phyloP scores from a whole-genome alignment of 2,797 vertebrate species.

The Nyctalus aviator region DNA sequence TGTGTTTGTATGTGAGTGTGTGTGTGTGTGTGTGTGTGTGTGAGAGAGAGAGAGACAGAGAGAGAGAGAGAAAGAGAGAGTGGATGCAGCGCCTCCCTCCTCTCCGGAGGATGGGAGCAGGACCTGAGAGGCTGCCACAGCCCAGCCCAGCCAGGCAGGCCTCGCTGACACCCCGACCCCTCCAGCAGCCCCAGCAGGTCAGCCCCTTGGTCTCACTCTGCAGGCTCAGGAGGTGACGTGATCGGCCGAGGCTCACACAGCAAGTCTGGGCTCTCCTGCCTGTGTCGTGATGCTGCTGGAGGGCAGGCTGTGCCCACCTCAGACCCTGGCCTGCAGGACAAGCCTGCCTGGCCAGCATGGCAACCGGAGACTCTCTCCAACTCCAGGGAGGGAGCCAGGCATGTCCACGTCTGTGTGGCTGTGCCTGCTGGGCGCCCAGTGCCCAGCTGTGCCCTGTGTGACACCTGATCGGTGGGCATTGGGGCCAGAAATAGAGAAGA shows the following conservation, averaged over 20 bases:
- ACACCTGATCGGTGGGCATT: not conserved
- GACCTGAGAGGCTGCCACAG: not conserved
- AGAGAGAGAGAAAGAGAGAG: no score
- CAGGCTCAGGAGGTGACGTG: not conserved
- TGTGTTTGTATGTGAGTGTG: not conserved
- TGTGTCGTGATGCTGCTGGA: fast-evolving
- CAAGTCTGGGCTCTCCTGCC: not conserved
- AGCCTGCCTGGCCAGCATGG: fast-evolving
- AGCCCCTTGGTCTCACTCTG: no score
- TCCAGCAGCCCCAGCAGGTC: not conserved
- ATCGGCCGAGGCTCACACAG: not conserved
- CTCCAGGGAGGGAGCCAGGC: not conserved
- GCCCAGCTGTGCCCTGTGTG: not conserved
- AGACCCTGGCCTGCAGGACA: fast-evolving
- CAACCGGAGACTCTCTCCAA: not conserved
- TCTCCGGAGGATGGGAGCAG: not conserved
- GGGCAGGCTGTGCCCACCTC: not conserved
- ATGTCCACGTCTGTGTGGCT: not conserved
- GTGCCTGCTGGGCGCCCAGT: no score
- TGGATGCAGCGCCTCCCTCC: not conserved
- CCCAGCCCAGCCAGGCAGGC: not conserved
- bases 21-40: not conserved
- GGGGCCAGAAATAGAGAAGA: not conserved
- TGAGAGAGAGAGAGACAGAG: not conserved
- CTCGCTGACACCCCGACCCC: not conserved